Percentiles rank a stretch among this genome's conserved stretches.
phyloP scores from a whole-genome alignment of 2,888 invertebrate species.

The Erebia epiphron region DNA sequence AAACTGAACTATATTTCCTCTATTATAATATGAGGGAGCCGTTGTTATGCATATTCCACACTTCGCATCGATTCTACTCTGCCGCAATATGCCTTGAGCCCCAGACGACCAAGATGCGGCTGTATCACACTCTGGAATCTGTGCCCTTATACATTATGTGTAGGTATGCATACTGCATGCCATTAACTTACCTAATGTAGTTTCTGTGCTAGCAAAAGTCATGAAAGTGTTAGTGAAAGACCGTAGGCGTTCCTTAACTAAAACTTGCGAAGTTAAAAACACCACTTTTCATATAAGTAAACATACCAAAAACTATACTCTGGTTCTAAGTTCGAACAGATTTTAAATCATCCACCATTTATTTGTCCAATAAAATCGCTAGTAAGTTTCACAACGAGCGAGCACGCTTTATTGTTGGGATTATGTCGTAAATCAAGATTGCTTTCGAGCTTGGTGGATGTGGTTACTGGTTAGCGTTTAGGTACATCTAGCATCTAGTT shows the following conservation, averaged over 20 bases:
- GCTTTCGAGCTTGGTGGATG: constrained; percentile 17
- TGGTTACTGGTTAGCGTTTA: constrained; percentile 6
- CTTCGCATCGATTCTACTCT: too few species aligned
- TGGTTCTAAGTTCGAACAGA: neutral
- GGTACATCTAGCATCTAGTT: constrained; percentile 10
- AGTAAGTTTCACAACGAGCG: neutral
- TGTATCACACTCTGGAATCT: neutral
- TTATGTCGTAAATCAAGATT: constrained; percentile 28
- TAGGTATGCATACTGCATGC: neutral
- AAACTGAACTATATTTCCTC: too few species aligned
- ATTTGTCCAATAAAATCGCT: neutral
- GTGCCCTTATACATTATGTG: neutral
- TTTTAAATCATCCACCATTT: neutral
- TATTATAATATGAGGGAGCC: too few species aligned
- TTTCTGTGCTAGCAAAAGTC: neutral
- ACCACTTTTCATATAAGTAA: neutral
- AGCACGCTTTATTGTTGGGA: constrained; percentile 1
- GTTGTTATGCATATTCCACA: too few species aligned
- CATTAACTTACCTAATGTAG: neutral
- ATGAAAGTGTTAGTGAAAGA: neutral
- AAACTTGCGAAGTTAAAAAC: neutral
- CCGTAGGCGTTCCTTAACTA: neutral
- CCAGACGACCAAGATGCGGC: neutral
- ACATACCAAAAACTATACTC: too few species aligned
- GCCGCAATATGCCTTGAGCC: too few species aligned